Conservation (phyloP, 2,888 invertebrate species). For the Tenthredo livida region DNA sequence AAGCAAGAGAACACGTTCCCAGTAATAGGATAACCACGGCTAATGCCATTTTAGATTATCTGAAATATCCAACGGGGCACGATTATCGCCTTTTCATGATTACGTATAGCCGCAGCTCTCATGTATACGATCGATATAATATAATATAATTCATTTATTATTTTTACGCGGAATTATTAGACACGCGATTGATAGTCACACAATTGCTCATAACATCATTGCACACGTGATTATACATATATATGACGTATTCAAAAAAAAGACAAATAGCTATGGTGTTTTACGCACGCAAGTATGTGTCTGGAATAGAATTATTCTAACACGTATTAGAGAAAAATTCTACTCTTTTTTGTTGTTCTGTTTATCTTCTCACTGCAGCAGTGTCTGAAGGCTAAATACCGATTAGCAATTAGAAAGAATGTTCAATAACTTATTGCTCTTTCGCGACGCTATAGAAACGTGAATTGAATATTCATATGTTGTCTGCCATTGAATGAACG, state of each 20-base stretch:
- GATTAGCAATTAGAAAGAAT: not conserved
- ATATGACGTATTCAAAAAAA: not conserved
- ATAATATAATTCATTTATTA: not conserved
- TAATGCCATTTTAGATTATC: constrained; percentile 1
- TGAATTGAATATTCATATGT: not conserved
- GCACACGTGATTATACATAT: not conserved
- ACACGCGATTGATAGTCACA: not conserved
- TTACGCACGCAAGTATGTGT: not conserved
- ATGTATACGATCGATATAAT: not conserved
- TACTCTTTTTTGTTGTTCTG: not conserved
- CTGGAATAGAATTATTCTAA: not conserved
- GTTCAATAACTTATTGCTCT: not conserved
- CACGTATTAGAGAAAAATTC: not conserved
- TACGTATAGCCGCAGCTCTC: no score
- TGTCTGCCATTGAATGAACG: not conserved
- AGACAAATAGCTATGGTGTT: not conserved
- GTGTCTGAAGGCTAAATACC: not conserved
- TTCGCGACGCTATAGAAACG: not conserved
- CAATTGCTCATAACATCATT: not conserved
- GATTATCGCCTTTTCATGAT: not conserved
- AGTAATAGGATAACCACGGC: constrained; percentile 57
- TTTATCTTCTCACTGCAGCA: not conserved
- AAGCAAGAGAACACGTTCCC: constrained; percentile 56
- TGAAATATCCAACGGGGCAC: not conserved
- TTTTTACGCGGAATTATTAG: not conserved